Percentiles rank a stretch among this genome's conserved stretches.
Evolutionary conservation across 2,888 invertebrate genomes (phyloP).

Genomic region (Protonemura montana): DNA sequence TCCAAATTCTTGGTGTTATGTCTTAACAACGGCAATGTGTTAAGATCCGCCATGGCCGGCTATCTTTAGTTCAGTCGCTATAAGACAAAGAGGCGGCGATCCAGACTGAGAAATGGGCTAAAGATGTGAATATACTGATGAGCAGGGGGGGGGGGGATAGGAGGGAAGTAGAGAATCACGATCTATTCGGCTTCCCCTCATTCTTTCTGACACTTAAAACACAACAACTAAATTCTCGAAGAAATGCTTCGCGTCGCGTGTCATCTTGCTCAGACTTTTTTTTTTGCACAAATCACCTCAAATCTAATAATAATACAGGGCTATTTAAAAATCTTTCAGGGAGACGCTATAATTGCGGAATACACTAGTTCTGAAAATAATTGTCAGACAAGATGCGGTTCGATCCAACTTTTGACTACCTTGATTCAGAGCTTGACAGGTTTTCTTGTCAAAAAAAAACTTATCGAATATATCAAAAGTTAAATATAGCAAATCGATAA

Average conservation of each 20-base stretch:
- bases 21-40: conserved; percentile 9
- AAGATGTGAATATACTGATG: conserved; percentile 34
- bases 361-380: not conserved
- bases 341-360: not conserved
- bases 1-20: conserved; percentile 36
- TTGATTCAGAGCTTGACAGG: no score
- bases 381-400: no score
- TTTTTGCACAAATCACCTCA: conserved; percentile 40
- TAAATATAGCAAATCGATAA: not conserved
- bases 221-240: conserved; percentile 27
- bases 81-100: conserved; percentile 17
- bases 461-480: conserved; percentile 13
- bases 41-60: not conserved
- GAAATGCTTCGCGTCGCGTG: not conserved
- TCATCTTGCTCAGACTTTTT: not conserved
- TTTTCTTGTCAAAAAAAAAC: not conserved
- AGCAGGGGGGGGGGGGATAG: no score
- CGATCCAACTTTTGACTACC: no score
- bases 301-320: conserved; percentile 8
- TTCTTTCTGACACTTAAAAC: conserved; percentile 26
- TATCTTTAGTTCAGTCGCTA: conserved; percentile 34
- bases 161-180: no score
- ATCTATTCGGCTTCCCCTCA: not conserved
- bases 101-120: conserved; percentile 35
- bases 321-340: not conserved